These are phyloP conservation scores for Melinaea marsaeus DNA, from an alignment of 2,888 invertebrate genomes.

Conservation along the genomic window DNA sequence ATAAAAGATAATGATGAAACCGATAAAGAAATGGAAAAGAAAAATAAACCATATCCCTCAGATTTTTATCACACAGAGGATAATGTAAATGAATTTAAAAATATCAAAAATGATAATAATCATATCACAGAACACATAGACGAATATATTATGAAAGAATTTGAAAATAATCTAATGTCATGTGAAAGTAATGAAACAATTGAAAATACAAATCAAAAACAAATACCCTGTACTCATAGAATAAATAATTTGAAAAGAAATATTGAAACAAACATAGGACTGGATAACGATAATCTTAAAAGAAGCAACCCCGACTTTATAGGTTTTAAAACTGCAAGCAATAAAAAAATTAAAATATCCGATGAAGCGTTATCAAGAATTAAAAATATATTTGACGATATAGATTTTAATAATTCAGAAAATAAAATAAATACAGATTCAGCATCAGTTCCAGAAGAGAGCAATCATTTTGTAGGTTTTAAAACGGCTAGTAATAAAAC, in stretches of 20 bases:
- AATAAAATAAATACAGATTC: too few species aligned
- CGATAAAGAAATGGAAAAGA: not conserved
- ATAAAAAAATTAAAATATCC: constrained; percentile 53
- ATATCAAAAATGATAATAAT: not conserved
- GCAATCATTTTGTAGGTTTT: constrained; percentile 42
- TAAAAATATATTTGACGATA: constrained; percentile 44
- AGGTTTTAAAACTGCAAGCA: constrained; percentile 59
- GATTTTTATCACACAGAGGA: constrained; percentile 15
- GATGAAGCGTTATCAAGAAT: constrained; percentile 43
- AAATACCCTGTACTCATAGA: not conserved
- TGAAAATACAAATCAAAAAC: constrained; percentile 32
- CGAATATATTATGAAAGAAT: constrained; percentile 28
- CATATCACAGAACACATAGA: constrained; percentile 19
- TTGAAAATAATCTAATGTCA: constrained; percentile 39
- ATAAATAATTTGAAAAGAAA: too few species aligned
- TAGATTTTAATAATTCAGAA: constrained; percentile 7
- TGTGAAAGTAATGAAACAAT: constrained; percentile 45
- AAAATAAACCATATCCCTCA: not conserved
- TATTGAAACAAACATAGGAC: too few species aligned
- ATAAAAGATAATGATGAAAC: not conserved
- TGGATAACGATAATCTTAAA: too few species aligned
- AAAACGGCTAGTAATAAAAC: constrained; percentile 57
- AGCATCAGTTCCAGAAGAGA: not conserved
- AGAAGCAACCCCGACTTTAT: constrained; percentile 17
- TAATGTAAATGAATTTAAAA: constrained; percentile 1